phyloP scores from a whole-genome alignment of 2,888 invertebrate species.

The Prostheceraeus crozeri region DNA sequence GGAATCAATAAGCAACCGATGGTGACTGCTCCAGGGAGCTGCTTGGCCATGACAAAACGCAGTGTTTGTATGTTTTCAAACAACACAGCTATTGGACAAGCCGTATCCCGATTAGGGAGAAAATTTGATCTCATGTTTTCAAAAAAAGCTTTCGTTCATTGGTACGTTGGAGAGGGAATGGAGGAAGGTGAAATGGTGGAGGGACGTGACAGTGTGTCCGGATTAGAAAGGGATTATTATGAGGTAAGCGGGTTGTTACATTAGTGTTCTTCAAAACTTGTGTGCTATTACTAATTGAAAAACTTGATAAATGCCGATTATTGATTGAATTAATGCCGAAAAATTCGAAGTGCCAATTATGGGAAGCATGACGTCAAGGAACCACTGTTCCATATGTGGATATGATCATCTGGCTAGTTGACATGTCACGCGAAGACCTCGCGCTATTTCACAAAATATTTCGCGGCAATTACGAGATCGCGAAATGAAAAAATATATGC shows the following conservation, averaged over 20 bases:
- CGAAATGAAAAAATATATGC: no score
- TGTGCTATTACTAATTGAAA: no score
- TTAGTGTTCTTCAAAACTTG: no score
- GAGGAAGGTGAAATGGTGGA: conserved; percentile 18
- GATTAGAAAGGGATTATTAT: conserved; percentile 16
- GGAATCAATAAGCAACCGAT: conserved; percentile 18
- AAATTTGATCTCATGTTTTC: not conserved
- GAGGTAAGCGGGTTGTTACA: not conserved
- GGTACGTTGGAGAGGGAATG: conserved; percentile 13
- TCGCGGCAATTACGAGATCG: no score
- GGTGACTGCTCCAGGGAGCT: conserved; percentile 6
- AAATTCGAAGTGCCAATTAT: no score
- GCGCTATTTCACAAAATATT: no score
- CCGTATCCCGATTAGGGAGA: not conserved
- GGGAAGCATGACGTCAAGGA: no score
- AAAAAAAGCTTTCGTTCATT: conserved; percentile 21
- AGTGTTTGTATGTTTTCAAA: not conserved
- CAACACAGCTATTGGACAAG: not conserved
- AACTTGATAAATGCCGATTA: not conserved
- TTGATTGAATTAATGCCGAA: conserved; percentile 5
- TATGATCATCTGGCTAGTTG: no score
- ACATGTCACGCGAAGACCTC: no score
- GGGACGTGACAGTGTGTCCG: not conserved
- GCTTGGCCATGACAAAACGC: not conserved
- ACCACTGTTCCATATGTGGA: no score